Evolutionary conservation across 2,797 vertebrate species (phyloP).

Genomic region (Epinephelus coioides): DNA sequence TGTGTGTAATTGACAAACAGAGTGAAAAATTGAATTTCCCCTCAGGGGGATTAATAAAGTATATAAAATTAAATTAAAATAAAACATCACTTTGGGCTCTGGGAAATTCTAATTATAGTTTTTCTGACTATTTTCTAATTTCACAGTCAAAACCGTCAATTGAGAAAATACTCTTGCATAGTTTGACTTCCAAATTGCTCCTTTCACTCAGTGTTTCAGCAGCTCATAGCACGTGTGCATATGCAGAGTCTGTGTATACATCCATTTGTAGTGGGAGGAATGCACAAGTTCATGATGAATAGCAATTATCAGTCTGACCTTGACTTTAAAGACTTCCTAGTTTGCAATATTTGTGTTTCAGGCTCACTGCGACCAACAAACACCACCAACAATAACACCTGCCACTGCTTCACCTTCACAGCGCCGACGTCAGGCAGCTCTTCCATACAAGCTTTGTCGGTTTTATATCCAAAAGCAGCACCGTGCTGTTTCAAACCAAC

Average conservation of each 20-base stretch:
- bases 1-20: no score
- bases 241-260: not conserved
- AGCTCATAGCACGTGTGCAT: not conserved
- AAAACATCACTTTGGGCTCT: not conserved
- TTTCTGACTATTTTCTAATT: not conserved
- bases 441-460: not conserved
- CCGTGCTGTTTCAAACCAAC: not conserved
- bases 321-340: conserved; percentile 4
- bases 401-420: not conserved
- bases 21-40: no score
- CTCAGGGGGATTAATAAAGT: no score
- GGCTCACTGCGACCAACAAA: not conserved
- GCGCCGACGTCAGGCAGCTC: not conserved
- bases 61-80: not conserved
- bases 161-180: not conserved
- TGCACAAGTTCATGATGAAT: not conserved
- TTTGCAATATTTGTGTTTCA: not conserved
- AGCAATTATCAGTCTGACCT: not conserved
- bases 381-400: not conserved
- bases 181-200: not conserved
- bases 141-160: not conserved
- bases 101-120: no score
- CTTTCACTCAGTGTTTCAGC: not conserved
- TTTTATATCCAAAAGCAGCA: conserved; percentile 10
- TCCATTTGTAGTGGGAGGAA: not conserved